phyloP scores from a whole-genome alignment of 92 coral and sea anemone species.

The Diadumene lineata region DNA sequence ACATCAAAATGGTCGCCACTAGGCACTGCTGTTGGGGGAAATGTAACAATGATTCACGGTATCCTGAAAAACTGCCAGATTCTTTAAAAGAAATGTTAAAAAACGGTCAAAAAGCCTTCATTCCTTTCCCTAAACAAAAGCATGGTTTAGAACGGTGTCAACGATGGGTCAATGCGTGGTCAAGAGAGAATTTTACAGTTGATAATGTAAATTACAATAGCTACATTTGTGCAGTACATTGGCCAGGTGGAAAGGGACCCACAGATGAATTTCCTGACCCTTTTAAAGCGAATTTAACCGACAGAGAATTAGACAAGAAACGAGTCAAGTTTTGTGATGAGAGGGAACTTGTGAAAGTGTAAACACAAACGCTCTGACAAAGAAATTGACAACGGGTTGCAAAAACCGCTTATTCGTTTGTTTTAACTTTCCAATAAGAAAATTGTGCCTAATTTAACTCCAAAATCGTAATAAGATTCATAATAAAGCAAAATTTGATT shows the following conservation, averaged over 20 bases:
- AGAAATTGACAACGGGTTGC: no score
- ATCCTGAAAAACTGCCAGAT: slow-evolving; percentile 44
- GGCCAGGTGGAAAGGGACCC: slow-evolving; percentile 64
- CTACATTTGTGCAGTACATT: slow-evolving; percentile 54
- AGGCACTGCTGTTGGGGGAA: slow-evolving; percentile 60
- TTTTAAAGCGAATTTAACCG: slow-evolving; percentile 43
- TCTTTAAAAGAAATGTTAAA: slow-evolving; percentile 39
- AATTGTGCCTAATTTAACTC: no score
- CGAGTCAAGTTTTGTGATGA: no score
- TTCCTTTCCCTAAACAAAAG: slow-evolving; percentile 60
- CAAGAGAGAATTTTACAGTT: slow-evolving; percentile 47
- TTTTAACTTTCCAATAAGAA: no score
- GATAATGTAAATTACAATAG: slow-evolving; percentile 51
- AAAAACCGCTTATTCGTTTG: no score
- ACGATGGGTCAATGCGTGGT: slow-evolving; percentile 66
- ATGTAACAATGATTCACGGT: slow-evolving; percentile 56
- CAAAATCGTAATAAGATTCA: no score
- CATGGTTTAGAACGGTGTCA: slow-evolving; percentile 56
- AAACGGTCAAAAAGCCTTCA: slow-evolving; percentile 34
- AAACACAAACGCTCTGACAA: no score
- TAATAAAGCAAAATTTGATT: no score
- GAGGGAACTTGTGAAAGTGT: no score
- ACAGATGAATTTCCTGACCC: slow-evolving; percentile 46
- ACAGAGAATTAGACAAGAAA: slow-evolving; percentile 7
- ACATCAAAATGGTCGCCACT: slow-evolving; percentile 35